Base-by-base conservation (phyloP, 2,797 vertebrate genomes). In the Helicolenus hilgendorfi region DNA sequence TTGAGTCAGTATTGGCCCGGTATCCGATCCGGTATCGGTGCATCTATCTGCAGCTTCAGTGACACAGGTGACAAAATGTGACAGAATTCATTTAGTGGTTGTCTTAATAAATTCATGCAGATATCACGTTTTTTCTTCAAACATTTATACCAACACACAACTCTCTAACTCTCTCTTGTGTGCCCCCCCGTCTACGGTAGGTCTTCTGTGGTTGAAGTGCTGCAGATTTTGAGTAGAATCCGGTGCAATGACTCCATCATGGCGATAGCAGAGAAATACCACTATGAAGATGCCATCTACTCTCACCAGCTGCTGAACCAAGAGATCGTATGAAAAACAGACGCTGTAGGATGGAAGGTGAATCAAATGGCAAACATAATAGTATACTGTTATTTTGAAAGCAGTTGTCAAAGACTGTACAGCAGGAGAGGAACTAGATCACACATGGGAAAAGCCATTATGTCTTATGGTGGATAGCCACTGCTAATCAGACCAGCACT, bases 201-300 rank as follows among this genome's bases (percentile, higher is more conserved):
- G 87, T 86, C 93, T 72, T 85, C 89, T 56, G 94, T 95, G 79
- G 76, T 92, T 83, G 97, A 98, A 88, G 88, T 98, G 79, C 92
- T 99, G 79, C 94, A 96, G 86, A 91, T 99, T 89, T 86, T 99
- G 80, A 90, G 98, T 88, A 96, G 90, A 91, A 94, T 99, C 83
- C 97, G 97, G 89, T 98, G 98, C 89, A 81, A 98, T 68, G 94
- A 92, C 77, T 91, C 96, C 15, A 97, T 98, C 45, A 94, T 97
- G 90, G 90, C 95, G 33, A 84, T 99, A 74, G 94, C 97, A 77
- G 95, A 97, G 63, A 97, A 98, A 83, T 95, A 98, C 75, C 95
- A 97, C 79, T 97, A 98, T 80, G 95, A 98, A 85, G 97, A 98
- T 56, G 92, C 97, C 78, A 93, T 97, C 83, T 95, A 97, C 74